A percentile compares a stretch with the other conserved stretches of the same genome.
phyloP scores from a whole-genome alignment of 2,797 vertebrate species.

The Tiaroga cobitis region DNA sequence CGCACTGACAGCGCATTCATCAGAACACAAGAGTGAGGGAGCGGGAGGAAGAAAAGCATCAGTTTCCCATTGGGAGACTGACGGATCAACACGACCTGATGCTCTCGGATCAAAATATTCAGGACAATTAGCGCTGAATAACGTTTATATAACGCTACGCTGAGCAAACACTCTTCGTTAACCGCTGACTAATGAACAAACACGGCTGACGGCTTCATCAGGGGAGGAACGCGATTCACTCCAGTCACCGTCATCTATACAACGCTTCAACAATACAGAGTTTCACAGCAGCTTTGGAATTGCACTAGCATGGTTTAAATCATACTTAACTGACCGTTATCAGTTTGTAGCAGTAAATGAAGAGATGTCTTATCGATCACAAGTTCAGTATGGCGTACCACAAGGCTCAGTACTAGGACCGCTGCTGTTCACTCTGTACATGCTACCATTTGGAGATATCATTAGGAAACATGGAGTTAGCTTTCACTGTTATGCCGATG shows the following conservation, averaged over 20 bases:
- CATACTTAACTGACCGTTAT: too few species aligned
- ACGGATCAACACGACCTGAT: slow-evolving; percentile 7
- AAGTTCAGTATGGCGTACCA: too few species aligned
- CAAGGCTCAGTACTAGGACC: too few species aligned
- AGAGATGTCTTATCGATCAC: too few species aligned
- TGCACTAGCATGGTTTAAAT: too few species aligned
- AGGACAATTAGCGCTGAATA: neutral
- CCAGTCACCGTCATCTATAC: rapidly evolving
- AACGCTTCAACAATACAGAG: too few species aligned
- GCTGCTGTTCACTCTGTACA: too few species aligned
- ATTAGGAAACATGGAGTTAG: too few species aligned
- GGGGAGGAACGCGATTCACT: neutral
- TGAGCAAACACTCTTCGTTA: slow-evolving; percentile 2
- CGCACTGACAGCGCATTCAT: slow-evolving; percentile 47
- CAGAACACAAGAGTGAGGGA: slow-evolving; percentile 27
- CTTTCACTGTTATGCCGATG: too few species aligned
- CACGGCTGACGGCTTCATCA: neutral
- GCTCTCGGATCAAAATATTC: neutral
- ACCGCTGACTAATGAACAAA: neutral
- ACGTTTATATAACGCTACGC: neutral
- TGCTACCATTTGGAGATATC: too few species aligned
- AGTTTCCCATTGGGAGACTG: neutral
- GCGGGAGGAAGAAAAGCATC: slow-evolving; percentile 56
- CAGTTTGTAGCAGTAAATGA: too few species aligned
- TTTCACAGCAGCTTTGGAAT: too few species aligned